Evolutionary conservation across 2,888 invertebrate species (phyloP).

Genomic region (Agrochola lychnidis): DNA sequence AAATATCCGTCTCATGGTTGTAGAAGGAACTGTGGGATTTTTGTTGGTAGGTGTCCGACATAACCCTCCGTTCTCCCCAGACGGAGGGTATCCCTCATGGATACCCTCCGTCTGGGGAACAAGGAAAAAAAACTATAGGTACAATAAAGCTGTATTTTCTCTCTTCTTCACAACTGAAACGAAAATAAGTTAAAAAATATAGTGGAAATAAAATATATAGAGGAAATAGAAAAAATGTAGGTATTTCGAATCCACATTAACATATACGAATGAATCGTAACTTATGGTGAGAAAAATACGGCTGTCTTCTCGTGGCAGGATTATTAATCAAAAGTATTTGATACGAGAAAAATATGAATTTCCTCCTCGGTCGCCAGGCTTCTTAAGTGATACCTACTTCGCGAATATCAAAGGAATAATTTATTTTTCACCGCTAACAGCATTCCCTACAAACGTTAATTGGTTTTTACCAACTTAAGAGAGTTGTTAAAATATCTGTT

Average conservation of each 20-base stretch:
- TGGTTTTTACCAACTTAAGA: conserved; percentile 58
- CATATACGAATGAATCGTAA: conserved; percentile 84
- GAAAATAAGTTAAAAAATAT: not conserved
- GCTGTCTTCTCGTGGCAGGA: conserved; percentile 80
- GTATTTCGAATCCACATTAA: conserved; percentile 73
- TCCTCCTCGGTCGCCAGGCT: conserved; percentile 72
- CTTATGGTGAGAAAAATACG: conserved; percentile 87
- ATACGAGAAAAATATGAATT: conserved; percentile 85
- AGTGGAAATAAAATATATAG: not conserved
- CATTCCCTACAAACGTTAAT: conserved; percentile 57
- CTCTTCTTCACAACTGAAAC: not conserved
- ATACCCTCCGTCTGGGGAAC: too few species aligned
- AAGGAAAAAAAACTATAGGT: too few species aligned
- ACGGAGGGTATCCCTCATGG: too few species aligned
- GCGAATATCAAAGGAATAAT: conserved; percentile 54
- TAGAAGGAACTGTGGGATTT: too few species aligned
- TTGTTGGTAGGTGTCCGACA: too few species aligned
- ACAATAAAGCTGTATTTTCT: too few species aligned
- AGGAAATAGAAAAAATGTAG: conserved; percentile 1
- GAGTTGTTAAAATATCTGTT: conserved; percentile 66
- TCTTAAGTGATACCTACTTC: conserved; percentile 56
- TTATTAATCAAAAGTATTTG: conserved; percentile 87
- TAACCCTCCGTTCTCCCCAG: too few species aligned
- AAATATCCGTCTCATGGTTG: not conserved
- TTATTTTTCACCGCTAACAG: conserved; percentile 45